Evolutionary conservation across 2,797 vertebrate species (phyloP), one percentile per base, ranked within the genome.

Genomic region (Pseudochaenichthys georgianus): DNA sequence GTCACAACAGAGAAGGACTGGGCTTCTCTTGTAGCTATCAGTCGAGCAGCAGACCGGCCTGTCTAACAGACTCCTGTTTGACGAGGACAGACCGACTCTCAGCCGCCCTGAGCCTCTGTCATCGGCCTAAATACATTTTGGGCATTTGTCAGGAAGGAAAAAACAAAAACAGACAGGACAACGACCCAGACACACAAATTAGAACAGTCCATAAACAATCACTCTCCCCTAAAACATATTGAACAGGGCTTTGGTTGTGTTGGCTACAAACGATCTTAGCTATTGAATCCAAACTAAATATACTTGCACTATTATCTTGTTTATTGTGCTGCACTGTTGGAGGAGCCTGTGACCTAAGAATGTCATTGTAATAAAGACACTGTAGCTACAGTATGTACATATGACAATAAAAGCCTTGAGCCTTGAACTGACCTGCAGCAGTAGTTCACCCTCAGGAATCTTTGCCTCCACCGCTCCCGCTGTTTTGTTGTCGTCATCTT

Each of bases 391-490:
- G 21, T 2, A 1, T 28, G 4, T 28, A 28, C 23, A 28, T 3
- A 28, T 28, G 23, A 28, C 4, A 28, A 28, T 28, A 28, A 28
- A 28, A 28, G 28, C 28, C 28, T 28, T 28, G 28, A 28, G 3
- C 28, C 28, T 28, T 4, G 28, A 28, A 28, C 91, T 86, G 60
- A 96, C 95, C 96, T 95, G 94, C 41, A 96, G 88, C 60, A 96
- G 80, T 42, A 96, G 93, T 47, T 96, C 94, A 0, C 95, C 95
- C 73, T 96, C 96, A 0, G 89, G 88, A 47, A 95, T 78, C 0
- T 59, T 88, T 66, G 57, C 12, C 0, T 91, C 89, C 16, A 23
- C 5, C 7, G 3, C 70, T 79, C 61, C 80, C 0, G 16, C 15
- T 52, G 88, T 38, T 53, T 83, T 81, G 13, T 60, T 2, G 0